A percentile compares a stretch with the other conserved stretches of the same genome.
Conservation (phyloP, 2,797 vertebrate species). For the Geotria australis region DNA sequence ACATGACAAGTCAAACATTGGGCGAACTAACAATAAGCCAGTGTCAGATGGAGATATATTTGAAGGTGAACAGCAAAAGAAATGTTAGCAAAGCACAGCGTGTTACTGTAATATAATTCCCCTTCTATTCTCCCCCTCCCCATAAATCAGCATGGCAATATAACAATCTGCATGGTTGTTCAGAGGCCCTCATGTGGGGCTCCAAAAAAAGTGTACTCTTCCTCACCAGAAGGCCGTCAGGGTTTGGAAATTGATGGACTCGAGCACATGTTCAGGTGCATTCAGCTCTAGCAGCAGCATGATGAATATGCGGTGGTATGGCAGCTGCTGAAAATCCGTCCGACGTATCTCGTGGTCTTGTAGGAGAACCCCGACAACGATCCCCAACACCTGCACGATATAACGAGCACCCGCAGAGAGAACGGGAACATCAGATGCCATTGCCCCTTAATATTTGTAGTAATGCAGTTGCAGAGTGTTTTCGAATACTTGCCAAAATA, state of each 20-base stretch:
- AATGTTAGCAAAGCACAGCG: too few relatives aligned
- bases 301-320: slow-evolving; percentile 93
- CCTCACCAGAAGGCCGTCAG: slow-evolving; percentile 86
- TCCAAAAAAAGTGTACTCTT: too few relatives aligned
- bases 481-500: not conserved
- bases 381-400: slow-evolving; percentile 50
- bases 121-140: too few relatives aligned
- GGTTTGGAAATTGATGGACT: slow-evolving; percentile 98
- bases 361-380: slow-evolving; percentile 82
- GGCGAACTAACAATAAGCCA: not conserved
- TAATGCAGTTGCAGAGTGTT: not conserved
- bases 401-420: too few relatives aligned
- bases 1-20: too few relatives aligned
- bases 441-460: not conserved
- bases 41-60: not conserved
- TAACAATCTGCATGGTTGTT: too few relatives aligned
- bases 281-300: slow-evolving; percentile 94
- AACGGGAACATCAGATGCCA: too few relatives aligned
- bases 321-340: slow-evolving; percentile 88
- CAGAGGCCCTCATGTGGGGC: too few relatives aligned
- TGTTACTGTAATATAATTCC: too few relatives aligned
- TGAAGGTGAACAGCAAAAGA: too few relatives aligned
- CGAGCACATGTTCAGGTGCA: slow-evolving; percentile 81
- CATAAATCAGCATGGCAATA: too few relatives aligned
- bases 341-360: slow-evolving; percentile 93